phyloP scores from a whole-genome alignment of 1,140 invertebrate species.

The Neodiprion fabricii region DNA sequence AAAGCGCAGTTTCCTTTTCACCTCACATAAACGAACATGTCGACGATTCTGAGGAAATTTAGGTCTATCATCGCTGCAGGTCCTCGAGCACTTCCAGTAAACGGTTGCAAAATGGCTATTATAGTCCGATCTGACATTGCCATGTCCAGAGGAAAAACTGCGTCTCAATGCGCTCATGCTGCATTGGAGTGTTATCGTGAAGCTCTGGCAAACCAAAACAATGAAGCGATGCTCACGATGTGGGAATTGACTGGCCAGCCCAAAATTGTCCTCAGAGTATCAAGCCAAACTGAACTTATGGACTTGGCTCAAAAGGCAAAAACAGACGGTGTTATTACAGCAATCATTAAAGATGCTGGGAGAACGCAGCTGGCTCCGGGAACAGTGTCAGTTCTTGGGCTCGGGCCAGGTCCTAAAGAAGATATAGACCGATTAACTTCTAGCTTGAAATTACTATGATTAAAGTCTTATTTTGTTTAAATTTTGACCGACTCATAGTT shows the following conservation, averaged over 20 bases:
- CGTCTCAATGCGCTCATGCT: conserved; percentile 85
- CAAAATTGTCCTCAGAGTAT: conserved; percentile 73
- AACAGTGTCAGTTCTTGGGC: conserved; percentile 77
- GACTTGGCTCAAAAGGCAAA: conserved; percentile 63
- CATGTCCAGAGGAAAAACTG: conserved; percentile 84
- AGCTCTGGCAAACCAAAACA: conserved; percentile 48
- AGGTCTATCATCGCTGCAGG: conserved; percentile 24
- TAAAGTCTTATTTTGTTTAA: conserved; percentile 4
- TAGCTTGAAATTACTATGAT: conserved; percentile 72
- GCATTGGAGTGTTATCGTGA: conserved; percentile 71
- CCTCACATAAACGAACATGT: conserved; percentile 24
- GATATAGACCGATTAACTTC: conserved; percentile 73
- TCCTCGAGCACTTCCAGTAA: conserved; percentile 27
- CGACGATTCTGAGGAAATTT: conserved; percentile 20
- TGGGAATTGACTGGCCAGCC: conserved; percentile 77
- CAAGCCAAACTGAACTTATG: conserved; percentile 62
- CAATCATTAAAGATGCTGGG: conserved; percentile 78
- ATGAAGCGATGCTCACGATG: conserved; percentile 60
- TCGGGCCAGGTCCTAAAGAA: conserved; percentile 74
- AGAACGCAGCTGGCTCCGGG: conserved; percentile 73
- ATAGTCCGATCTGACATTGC: conserved; percentile 78
- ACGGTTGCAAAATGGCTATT: conserved; percentile 73
- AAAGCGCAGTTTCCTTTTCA: conserved; percentile 32
- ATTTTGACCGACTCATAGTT: neutral
- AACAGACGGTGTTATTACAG: conserved; percentile 65